Percentiles rank a stretch among this genome's conserved stretches.
Evolutionary conservation across 1,140 invertebrate genomes (phyloP).

Genomic region (Caerostris extrusa): DNA sequence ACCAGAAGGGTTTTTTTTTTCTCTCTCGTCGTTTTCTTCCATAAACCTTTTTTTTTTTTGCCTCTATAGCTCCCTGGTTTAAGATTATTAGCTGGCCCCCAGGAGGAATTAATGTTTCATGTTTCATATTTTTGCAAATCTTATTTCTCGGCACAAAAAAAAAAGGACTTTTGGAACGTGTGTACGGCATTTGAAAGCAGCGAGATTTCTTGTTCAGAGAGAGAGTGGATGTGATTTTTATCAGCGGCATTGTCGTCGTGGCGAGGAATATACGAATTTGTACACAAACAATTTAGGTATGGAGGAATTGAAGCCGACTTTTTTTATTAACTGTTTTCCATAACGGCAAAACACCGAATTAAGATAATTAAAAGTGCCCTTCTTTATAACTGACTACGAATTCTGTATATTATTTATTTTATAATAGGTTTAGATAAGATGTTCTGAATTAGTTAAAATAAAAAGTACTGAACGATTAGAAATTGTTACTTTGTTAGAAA

Average conservation of each 20-base stretch:
- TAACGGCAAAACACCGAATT: background rate
- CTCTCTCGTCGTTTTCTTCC: background rate
- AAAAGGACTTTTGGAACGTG: background rate
- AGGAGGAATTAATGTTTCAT: slow-evolving; percentile 61
- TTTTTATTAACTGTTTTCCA: background rate
- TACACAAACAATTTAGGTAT: background rate
- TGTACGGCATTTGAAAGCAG: background rate
- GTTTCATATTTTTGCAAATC: slow-evolving; percentile 62
- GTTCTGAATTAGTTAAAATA: no score
- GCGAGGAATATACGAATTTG: background rate
- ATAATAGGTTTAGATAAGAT: no score
- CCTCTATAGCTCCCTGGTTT: slow-evolving; percentile 18
- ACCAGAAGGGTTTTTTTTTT: slow-evolving; percentile 33
- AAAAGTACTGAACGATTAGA: no score
- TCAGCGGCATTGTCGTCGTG: background rate
- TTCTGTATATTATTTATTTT: no score
- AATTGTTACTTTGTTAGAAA: no score
- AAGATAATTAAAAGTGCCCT: no score
- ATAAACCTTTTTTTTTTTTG: background rate
- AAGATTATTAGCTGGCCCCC: slow-evolving; percentile 45
- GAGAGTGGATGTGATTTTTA: slow-evolving; percentile 19
- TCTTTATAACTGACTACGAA: no score
- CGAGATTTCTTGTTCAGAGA: background rate
- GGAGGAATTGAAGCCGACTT: background rate
- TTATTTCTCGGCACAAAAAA: background rate